A percentile compares a stretch with the other conserved stretches of the same genome.
These are phyloP conservation scores for Syngnathus scovelli DNA, from an alignment of 2,113 vertebrate species.

Conservation along the genomic window DNA sequence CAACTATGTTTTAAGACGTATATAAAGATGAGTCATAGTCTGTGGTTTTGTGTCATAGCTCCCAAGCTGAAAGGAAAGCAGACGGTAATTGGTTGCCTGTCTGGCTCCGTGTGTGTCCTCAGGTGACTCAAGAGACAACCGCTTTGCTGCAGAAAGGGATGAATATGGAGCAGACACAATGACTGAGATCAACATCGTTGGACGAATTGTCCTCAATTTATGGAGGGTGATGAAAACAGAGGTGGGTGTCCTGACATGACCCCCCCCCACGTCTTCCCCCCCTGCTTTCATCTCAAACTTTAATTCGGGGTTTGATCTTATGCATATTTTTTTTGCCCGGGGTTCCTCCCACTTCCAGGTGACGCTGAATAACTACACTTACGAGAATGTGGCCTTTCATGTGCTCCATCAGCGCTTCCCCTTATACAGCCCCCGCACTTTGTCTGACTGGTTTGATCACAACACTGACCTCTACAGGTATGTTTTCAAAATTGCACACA, in stretches of 20 bases:
- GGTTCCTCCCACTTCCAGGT: conserved; percentile 66
- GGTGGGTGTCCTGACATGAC: conserved; percentile 64
- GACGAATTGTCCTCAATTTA: conserved; percentile 86
- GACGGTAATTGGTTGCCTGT: conserved; percentile 23
- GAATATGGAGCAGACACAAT: conserved; percentile 92
- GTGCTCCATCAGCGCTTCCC: conserved; percentile 95
- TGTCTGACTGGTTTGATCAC: conserved; percentile 98
- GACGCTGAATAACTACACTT: conserved; percentile 89
- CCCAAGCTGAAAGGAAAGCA: conserved; percentile 7
- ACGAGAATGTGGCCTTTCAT: conserved; percentile 97
- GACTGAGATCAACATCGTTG: conserved; percentile 91
- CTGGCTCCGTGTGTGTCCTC: conserved; percentile 38
- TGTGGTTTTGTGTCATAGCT: background rate
- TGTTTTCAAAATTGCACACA: background rate
- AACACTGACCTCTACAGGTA: conserved; percentile 89
- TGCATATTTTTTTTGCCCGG: background rate
- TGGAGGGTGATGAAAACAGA: conserved; percentile 98
- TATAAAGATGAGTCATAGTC: background rate
- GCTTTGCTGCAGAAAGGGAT: conserved; percentile 83
- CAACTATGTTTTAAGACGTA: background rate
- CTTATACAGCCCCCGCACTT: conserved; percentile 81
- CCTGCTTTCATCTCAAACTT: background rate
- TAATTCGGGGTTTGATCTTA: conserved; percentile 1
- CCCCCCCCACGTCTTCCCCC: background rate
- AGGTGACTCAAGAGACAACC: conserved; percentile 89